Evolutionary conservation across 2,888 invertebrate genomes (phyloP).

Genomic region (Eilema griseolum): DNA sequence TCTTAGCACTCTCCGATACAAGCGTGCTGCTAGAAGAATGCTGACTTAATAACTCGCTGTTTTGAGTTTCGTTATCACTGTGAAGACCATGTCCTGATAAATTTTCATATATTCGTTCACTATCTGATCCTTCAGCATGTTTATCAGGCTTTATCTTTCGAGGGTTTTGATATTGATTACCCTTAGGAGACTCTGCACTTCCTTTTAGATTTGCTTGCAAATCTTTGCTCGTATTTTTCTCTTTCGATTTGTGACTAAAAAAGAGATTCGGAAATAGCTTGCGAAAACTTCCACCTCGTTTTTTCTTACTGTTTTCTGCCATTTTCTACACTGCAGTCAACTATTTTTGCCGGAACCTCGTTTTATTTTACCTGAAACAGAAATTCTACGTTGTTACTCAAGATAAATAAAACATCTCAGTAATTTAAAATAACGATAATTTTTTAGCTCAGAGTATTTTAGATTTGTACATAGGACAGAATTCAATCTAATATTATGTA

Average conservation of each 20-base stretch:
- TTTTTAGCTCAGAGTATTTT: too few relatives aligned
- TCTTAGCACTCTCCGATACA: constrained; percentile 72
- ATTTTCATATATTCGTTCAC: constrained; percentile 79
- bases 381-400: neutral
- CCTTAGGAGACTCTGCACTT: constrained; percentile 57
- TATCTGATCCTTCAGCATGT: constrained; percentile 50
- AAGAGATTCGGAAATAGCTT: constrained; percentile 77
- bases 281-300: constrained; percentile 74
- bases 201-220: constrained; percentile 45
- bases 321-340: constrained; percentile 50
- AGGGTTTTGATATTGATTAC: constrained; percentile 76
- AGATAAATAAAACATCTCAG: neutral
- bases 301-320: constrained; percentile 75
- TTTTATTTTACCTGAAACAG: constrained; percentile 34
- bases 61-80: constrained; percentile 57
- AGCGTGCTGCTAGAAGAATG: constrained; percentile 79
- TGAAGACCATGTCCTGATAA: constrained; percentile 59
- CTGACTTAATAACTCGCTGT: constrained; percentile 63
- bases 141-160: constrained; percentile 64
- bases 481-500: too few relatives aligned
- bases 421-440: neutral
- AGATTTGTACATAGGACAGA: too few relatives aligned
- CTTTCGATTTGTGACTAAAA: constrained; percentile 72
- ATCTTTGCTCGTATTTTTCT: constrained; percentile 60
- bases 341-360: neutral